A percentile compares a stretch with the other conserved stretches of the same genome.
These are phyloP conservation scores for Rhinoderma darwinii DNA, from an alignment of 2,113 vertebrate genomes.

Conservation along the genomic window DNA sequence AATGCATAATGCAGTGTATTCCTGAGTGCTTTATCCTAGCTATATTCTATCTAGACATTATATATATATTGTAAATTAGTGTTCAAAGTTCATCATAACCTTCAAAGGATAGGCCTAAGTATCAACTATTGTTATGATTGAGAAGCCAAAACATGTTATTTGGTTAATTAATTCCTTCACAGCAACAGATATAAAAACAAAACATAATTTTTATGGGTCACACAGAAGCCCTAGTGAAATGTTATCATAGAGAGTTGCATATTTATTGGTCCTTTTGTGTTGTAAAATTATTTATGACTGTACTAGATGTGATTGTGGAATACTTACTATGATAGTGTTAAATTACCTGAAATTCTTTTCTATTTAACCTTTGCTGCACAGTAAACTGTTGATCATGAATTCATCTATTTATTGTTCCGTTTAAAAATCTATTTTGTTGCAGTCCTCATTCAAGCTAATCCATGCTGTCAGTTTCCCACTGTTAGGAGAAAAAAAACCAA, in stretches of 20 bases:
- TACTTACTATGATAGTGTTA: neutral
- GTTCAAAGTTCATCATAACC: too few species aligned
- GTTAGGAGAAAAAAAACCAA: slow-evolving; percentile 11
- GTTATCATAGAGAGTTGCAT: neutral
- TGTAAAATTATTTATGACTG: slow-evolving; percentile 6
- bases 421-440: slow-evolving; percentile 23
- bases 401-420: slow-evolving; percentile 12
- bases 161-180: too few species aligned
- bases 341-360: slow-evolving; percentile 8
- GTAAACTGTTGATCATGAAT: slow-evolving; percentile 2
- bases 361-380: slow-evolving; percentile 1
- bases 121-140: too few species aligned
- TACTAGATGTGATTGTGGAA: neutral
- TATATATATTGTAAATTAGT: too few species aligned
- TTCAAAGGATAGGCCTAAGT: too few species aligned
- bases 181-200: too few species aligned
- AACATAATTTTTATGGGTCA: neutral
- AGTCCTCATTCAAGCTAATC: neutral
- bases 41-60: too few species aligned
- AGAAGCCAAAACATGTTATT: too few species aligned
- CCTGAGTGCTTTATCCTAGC: too few species aligned
- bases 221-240: neutral
- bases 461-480: slow-evolving; percentile 26
- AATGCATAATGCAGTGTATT: too few species aligned
- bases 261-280: neutral